These are phyloP conservation scores for Cyphomyrus discorhynchus DNA, from an alignment of 2,113 vertebrate genomes.

Conservation along the genomic window DNA sequence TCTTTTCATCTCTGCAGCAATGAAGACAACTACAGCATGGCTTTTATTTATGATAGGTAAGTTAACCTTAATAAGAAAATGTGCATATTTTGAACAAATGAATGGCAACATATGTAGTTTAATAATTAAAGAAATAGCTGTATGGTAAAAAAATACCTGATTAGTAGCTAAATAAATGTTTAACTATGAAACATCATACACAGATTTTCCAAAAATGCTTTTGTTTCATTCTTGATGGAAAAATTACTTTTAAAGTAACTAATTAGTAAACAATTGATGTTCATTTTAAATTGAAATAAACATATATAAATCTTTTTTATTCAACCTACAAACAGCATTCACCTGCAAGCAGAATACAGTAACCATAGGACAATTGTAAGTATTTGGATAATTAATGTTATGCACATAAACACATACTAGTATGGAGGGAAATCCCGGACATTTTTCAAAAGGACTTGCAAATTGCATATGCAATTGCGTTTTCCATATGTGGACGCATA, in stretches of 20 bases:
- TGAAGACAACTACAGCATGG: background rate
- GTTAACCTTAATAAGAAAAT: background rate
- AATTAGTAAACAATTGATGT: background rate
- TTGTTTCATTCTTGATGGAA: background rate
- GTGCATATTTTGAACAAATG: background rate
- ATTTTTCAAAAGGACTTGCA: too few species aligned
- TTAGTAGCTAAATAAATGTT: background rate
- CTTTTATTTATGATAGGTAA: background rate
- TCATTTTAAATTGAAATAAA: background rate
- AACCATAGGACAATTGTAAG: background rate
- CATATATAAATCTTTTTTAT: background rate
- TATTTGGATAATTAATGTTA: background rate
- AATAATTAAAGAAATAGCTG: background rate
- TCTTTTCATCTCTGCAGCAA: background rate
- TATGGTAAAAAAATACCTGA: background rate
- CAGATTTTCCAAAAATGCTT: background rate
- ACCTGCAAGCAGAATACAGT: background rate
- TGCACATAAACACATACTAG: background rate
- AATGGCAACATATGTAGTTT: background rate
- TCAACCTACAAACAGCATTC: background rate
- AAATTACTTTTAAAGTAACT: background rate
- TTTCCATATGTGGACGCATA: too few species aligned
- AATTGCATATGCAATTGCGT: too few species aligned
- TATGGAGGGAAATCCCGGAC: too few species aligned
- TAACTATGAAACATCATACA: background rate